Conservation (phyloP, 2,797 vertebrate genomes). For the Anabacerthia variegaticeps region DNA sequence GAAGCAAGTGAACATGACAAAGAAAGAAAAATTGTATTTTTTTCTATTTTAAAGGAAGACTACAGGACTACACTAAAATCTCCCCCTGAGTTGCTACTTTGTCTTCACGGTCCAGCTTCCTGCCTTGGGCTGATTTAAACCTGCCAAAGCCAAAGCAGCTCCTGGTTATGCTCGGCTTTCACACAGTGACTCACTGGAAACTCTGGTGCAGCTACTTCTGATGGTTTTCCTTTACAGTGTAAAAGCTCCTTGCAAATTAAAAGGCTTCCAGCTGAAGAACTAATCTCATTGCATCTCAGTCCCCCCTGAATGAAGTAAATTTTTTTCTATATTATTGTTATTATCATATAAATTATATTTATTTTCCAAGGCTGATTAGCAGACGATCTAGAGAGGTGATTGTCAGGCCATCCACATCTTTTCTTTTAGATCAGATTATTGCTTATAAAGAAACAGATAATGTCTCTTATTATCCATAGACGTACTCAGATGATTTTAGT, state of each 20-base stretch:
- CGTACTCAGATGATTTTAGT: conserved; percentile 24
- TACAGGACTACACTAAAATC: neutral
- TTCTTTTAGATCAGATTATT: neutral
- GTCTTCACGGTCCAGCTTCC: neutral
- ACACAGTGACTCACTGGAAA: neutral
- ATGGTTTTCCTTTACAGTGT: neutral
- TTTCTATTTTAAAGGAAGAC: neutral
- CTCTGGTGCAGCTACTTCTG: neutral
- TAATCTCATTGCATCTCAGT: neutral
- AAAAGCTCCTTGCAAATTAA: conserved; percentile 15
- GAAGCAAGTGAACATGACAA: neutral
- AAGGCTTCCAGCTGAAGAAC: neutral
- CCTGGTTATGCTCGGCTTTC: neutral
- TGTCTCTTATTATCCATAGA: neutral
- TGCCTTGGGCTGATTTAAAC: neutral
- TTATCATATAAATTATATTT: neutral
- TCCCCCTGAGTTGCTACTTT: neutral
- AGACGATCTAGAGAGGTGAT: neutral
- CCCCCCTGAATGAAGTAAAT: neutral
- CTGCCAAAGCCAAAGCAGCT: neutral
- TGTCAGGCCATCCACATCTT: neutral
- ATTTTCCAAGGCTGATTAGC: neutral
- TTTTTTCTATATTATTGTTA: neutral
- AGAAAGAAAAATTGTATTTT: neutral
- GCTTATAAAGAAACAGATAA: neutral